phyloP scores from a whole-genome alignment of 1,140 invertebrate species.

The Pararge aegeria region DNA sequence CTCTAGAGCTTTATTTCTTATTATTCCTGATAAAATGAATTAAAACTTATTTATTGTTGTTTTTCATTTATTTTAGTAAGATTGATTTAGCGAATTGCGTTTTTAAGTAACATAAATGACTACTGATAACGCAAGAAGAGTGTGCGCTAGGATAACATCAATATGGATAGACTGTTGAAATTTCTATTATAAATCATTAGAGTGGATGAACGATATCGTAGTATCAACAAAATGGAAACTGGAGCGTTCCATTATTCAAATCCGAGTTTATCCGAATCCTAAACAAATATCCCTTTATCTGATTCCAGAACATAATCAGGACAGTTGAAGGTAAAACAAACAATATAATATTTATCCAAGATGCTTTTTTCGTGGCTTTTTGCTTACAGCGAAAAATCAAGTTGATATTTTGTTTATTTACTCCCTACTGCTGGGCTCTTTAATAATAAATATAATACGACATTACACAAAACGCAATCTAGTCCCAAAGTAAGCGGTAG shows the following conservation, averaged over 20 bases:
- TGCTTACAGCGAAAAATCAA: background rate
- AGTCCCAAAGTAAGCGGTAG: no score
- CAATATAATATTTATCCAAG: constrained; percentile 26
- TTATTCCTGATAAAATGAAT: no score
- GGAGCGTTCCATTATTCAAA: constrained; percentile 24
- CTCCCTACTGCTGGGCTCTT: no score
- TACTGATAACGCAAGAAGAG: no score
- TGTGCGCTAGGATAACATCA: background rate
- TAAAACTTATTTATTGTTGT: no score
- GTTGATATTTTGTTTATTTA: no score
- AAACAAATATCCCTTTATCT: constrained; percentile 29
- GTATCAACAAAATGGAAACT: background rate
- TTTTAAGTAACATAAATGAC: no score
- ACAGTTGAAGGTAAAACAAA: constrained; percentile 20
- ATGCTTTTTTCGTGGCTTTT: constrained; percentile 11
- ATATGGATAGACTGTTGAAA: background rate
- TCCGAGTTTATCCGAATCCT: constrained; percentile 30
- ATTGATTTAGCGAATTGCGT: no score
- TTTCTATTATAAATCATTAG: background rate
- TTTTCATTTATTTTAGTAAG: no score
- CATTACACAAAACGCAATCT: no score
- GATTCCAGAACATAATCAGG: constrained; percentile 23
- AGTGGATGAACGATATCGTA: background rate
- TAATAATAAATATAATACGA: no score
- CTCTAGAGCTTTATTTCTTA: no score